Evolutionary conservation across 1,140 invertebrate genomes (phyloP), one percentile per base, ranked within the genome.

Genomic region (Zaprionus capensis): DNA sequence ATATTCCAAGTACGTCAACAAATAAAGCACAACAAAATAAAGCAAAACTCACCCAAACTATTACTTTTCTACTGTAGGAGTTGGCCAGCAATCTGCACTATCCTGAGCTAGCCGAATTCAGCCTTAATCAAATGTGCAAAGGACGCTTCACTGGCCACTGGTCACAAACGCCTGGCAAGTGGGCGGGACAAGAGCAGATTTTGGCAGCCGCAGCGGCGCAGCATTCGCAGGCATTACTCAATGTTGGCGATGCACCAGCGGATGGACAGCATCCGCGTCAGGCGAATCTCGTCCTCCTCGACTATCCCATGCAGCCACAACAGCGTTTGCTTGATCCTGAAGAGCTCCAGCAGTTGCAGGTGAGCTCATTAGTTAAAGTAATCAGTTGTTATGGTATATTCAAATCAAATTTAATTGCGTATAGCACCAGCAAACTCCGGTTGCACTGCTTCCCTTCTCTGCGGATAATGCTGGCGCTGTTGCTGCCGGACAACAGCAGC

Each of bases 61-160:
- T 22, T 15, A 26, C 5, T 20, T 15, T 28, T 36, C 7, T 34
- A 14, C 38, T 36, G 2, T 17, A 92, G 91, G 91, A 92, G 26
- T 65, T 92, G 38, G 81, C 91, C n/a, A 86, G 80, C 41, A 92
- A 91, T 66, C 72, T 92, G 34, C 92, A 91, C 51, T 92, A 79
- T 68, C 87, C 91, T 5, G 91, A 92, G 51, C 65, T 92, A 53
- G 82, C 90, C 22, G 91, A 92, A 56, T 91, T 92, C 24, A 85
- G 91, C 46, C 81, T 92, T 36, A 92, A 92, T 70, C 91, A 92
- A 64, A 91, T 92, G 76, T 92, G 91, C 71, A 92, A 92, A 71
- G 88, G 83, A 2, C 78, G 91, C 24, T 92, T 91, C 56, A 78
- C 83, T 26, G 87, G 90, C 7, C 81, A 88, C 57, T 92, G 91